These are phyloP conservation scores for Hypomecis atomaria DNA, from an alignment of 2,888 invertebrate genomes.

Conservation along the genomic window DNA sequence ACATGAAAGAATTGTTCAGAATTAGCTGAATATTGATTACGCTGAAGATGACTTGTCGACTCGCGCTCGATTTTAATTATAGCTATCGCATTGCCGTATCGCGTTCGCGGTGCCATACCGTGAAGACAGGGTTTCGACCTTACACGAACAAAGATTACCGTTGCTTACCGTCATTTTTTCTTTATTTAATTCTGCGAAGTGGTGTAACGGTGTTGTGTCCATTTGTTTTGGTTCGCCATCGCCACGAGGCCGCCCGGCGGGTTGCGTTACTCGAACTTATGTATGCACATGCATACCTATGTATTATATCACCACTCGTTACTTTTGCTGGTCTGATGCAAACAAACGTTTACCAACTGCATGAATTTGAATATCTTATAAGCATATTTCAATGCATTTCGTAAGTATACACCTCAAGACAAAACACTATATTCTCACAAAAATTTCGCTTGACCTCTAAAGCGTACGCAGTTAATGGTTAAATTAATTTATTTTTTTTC, in stretches of 20 bases:
- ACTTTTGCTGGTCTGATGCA: constrained; percentile 42
- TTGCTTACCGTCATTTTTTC: constrained; percentile 73
- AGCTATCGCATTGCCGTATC: constrained; percentile 57
- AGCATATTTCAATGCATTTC: constrained; percentile 33
- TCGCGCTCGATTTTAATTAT: constrained; percentile 63
- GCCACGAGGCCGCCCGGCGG: constrained; percentile 46
- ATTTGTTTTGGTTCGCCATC: constrained; percentile 77
- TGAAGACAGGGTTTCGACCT: constrained; percentile 65
- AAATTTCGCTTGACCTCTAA: constrained; percentile 41
- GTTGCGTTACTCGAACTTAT: constrained; percentile 45
- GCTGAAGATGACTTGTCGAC: constrained; percentile 44
- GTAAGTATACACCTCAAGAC: constrained; percentile 25
- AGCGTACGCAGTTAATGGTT: constrained; percentile 39
- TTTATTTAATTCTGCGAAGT: constrained; percentile 80
- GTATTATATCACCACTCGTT: constrained; percentile 53
- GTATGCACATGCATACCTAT: constrained; percentile 44
- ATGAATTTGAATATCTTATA: constrained; percentile 39
- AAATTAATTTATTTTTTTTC: constrained; percentile 41
- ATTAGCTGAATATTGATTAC: constrained; percentile 40
- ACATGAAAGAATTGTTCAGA: constrained; percentile 38
- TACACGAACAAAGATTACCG: constrained; percentile 77
- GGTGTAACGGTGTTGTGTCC: constrained; percentile 78
- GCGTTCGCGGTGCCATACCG: constrained; percentile 59
- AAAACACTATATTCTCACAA: constrained; percentile 30
- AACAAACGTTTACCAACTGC: constrained; percentile 37